Evolutionary conservation across 2,888 invertebrate genomes (phyloP), one percentile per base, ranked within the genome.

Genomic region (Encarsia formosa): DNA sequence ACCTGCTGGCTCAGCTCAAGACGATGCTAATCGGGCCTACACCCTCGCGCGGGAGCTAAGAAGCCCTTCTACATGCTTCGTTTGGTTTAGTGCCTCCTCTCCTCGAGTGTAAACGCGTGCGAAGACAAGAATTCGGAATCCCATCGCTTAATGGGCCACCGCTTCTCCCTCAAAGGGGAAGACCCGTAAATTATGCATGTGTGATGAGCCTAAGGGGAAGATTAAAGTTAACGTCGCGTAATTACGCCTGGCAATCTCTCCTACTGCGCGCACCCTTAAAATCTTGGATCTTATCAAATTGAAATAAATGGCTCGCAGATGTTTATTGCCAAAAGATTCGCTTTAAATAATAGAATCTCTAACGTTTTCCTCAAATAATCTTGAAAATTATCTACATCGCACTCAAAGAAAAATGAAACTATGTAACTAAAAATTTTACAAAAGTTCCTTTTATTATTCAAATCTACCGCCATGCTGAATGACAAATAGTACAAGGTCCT

Each of bases 21-120:
- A 70, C 64, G 70, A 69, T 68, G 69, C 69, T 69, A 70, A 71
- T 71, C 69, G 64, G 64, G 59, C n/a, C n/a, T n/a, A n/a, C n/a
- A n/a, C 53, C 46, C 40, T 23, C 55, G 58, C 58, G 34, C 13
- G 5, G 26, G 26, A 35, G 29, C 20, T 11, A 11, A n/a, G 34
- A 35, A 37, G 42, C 40, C 42, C 34, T 15, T 19, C 26, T 31
- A 32, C 63, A 67, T 55, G 68, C 63, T 68, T 70, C 69, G 67
- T 70, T 71, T 68, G 63, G 59, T 68, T 69, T 68, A 67, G 63
- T 65, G 65, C 65, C 60, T 56, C 58, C n/a, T n/a, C n/a, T n/a
- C 24, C 24, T 19, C 45, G 31, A 41, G 32, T 37, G 44, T 49
- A 42, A 55, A 40, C 49, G 47, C 45, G 48, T 32, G 16, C 5